These are phyloP conservation scores for Xiphias gladius DNA, from an alignment of 2,113 vertebrate genomes.

Conservation along the genomic window DNA sequence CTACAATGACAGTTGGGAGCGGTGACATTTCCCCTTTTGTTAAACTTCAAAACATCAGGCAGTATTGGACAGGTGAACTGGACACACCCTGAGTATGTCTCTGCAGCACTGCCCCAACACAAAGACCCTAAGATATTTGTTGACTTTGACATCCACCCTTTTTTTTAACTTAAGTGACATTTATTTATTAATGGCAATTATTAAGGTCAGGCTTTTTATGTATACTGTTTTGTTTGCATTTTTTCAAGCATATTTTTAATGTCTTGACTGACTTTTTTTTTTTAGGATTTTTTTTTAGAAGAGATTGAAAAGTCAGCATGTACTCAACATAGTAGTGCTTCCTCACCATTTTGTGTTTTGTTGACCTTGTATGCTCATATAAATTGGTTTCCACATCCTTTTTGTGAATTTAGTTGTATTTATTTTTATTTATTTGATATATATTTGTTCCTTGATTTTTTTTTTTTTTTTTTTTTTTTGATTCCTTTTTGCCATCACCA, in stretches of 20 bases:
- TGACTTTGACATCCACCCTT: background rate
- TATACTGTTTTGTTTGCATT: conserved; percentile 40
- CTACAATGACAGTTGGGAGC: background rate
- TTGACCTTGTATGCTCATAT: background rate
- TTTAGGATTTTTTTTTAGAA: conserved; percentile 38
- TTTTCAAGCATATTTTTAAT: conserved; percentile 30
- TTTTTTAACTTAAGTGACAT: conserved; percentile 18
- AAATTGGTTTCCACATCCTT: background rate
- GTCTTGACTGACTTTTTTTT: conserved; percentile 45
- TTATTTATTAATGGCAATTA: conserved; percentile 27
- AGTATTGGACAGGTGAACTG: background rate
- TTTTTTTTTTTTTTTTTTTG: background rate
- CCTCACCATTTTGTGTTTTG: conserved; percentile 5
- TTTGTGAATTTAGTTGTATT: conserved; percentile 47
- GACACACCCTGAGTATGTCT: background rate
- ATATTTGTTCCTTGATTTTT: conserved; percentile 8
- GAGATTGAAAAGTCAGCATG: background rate
- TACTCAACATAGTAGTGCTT: background rate
- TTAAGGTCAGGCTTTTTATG: conserved; percentile 17
- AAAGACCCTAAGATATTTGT: background rate
- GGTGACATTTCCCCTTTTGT: background rate
- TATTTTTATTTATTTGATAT: conserved; percentile 25
- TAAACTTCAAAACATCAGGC: background rate
- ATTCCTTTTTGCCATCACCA: background rate
- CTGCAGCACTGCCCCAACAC: background rate